Evolutionary conservation across 2,888 invertebrate genomes (phyloP), one percentile per base, ranked within the genome.

Genomic region (Conistra vaccinii): DNA sequence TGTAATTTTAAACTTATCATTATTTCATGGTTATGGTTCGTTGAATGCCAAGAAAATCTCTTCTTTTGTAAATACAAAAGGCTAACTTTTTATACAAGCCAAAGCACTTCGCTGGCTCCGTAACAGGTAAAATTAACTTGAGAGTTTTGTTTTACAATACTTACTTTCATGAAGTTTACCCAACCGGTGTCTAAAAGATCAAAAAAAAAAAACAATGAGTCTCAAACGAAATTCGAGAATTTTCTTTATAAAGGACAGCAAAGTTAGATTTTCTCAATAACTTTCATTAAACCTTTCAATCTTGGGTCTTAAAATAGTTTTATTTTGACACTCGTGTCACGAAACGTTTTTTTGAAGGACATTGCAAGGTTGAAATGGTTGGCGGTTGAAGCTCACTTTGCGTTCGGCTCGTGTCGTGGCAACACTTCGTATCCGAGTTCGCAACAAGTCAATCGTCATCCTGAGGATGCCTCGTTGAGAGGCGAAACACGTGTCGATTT

Each of bases 61-160:
- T 42, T 63, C 66, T 65, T 78, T 72, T 55, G 67, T 68, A 73
- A 80, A 73, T 45, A 75, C 42, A 63, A 73, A 76, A 74, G 55
- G 67, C 12, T 42, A 86, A 84, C 62, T 83, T 83, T 80, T 80
- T 70, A n/a, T 70, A 75, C 78, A 79, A 81, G 78, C 61, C 69
- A 73, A 81, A 73, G 75, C 84, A 81, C 85, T 87, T 76, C 39
- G 60, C 29, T 39, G 58, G 55, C 63, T 65, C 58, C 26, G 55
- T 73, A 75, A 71, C 73, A 83, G 81, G 83, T 84, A 63, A 73
- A 84, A 85, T 78, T 76, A 66, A 81, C 67, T 76, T 60, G 0
- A 42, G 58, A 73, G n/a, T 74, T 86, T 80, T 67, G 65, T 74
- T 78, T 71, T 29, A 73, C 62, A 81, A 76, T 73, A 73, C 39